These are phyloP conservation scores for Bolinopsis microptera DNA, from an alignment of 37 sponge, comb jelly and placozoan species.

Conservation along the genomic window DNA sequence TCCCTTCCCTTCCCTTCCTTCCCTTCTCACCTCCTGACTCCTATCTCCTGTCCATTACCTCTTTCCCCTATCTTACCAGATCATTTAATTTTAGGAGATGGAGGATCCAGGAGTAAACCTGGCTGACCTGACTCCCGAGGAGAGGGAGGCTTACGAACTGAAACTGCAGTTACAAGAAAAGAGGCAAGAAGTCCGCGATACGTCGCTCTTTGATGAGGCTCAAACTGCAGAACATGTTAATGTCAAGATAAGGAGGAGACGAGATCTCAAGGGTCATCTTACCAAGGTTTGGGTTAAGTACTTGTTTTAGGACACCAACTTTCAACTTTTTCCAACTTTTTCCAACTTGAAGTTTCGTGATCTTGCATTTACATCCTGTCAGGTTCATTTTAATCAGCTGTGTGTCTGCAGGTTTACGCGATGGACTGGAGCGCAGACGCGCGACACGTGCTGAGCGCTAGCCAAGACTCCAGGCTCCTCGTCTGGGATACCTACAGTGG, in stretches of 20 bases:
- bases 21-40: neutral
- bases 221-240: neutral
- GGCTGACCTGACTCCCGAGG: conserved; percentile 15
- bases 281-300: neutral
- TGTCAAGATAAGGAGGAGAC: conserved; percentile 31
- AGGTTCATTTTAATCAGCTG: too few species aligned
- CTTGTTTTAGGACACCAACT: neutral
- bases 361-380: too few species aligned
- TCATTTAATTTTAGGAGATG: conserved; percentile 23
- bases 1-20: neutral
- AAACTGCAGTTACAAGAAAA: conserved; percentile 2
- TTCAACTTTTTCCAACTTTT: neutral
- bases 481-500: conserved; percentile 58
- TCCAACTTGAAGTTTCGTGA: neutral
- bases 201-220: neutral
- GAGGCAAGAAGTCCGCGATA: neutral
- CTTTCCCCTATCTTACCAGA: too few species aligned
- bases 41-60: too few species aligned
- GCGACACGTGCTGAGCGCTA: conserved; percentile 45
- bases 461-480: conserved; percentile 32
- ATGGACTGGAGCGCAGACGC: conserved; percentile 43
- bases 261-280: conserved; percentile 43
- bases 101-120: conserved; percentile 28
- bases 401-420: conserved; percentile 52
- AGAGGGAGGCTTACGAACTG: conserved; percentile 51